Base-by-base conservation (phyloP, 2,113 vertebrate species). In the Panthera leo region DNA sequence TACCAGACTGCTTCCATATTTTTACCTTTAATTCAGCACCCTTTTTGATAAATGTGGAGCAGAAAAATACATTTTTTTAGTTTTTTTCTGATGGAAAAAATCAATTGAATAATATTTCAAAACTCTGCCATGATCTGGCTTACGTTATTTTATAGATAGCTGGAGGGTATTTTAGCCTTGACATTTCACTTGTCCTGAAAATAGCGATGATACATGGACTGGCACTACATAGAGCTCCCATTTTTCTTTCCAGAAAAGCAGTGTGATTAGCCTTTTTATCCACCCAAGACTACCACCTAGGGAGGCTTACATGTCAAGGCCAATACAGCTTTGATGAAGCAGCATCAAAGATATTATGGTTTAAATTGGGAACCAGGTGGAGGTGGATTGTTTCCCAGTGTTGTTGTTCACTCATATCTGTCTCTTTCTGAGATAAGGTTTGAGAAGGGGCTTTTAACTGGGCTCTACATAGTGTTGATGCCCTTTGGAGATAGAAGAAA, bases 31-130 rank as follows among this genome's bases (percentile, higher is more conserved):
- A 96, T 92, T 97, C 85, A 94, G 65, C 90, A 78, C 25, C 3
- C 4, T 70, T 94, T 95, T 97, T 93, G 94, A 94, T 94, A 93
- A 97, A 97, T 92, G 65, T 85, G 45, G 31, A 53, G 36, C 8
- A 92, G 90, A 97, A 97, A 97, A 93, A 76, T 73, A 78, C 80
- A 80, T 75, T 67, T 96, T 91, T 80, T 10, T 6, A 1, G 13
- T 68, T 70, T 95, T 97, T 95, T 97, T 39, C 89, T 91, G 70
- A 83, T 96, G 65, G 87, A 14, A 8, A 94, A 96, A 98, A 71
- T 80, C 94, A 95, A 97, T 93, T 88, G 92, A 97, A 88, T 94
- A 92, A 88, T 98, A 98, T 95, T 97, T 98, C 96, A 98, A 91
- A 96, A 85, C 70, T 92, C 90, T 95, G 75, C 45, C 75, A 73